A percentile compares a stretch with the other conserved stretches of the same genome.
phyloP scores from a whole-genome alignment of 2,888 invertebrate species.

The Charanyca ferruginea region DNA sequence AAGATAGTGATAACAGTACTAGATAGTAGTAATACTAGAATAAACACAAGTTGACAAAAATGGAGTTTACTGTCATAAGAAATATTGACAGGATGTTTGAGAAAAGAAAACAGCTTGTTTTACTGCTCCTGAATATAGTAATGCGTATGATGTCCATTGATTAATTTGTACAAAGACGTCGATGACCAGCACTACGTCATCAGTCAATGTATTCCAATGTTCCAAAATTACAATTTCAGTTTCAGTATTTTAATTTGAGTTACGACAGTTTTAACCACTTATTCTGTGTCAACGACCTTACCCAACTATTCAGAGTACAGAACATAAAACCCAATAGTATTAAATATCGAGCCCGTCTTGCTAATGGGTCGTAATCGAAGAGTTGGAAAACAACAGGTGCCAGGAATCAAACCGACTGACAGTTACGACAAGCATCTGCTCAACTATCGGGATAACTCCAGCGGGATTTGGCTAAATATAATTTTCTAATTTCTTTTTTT shows the following conservation, averaged over 20 bases:
- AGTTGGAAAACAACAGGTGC: conserved; percentile 88
- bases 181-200: background rate
- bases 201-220: background rate
- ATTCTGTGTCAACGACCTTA: conserved; percentile 55
- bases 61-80: conserved; percentile 18
- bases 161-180: background rate
- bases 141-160: background rate
- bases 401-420: conserved; percentile 87
- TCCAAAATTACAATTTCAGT: conserved; percentile 7
- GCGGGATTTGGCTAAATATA: conserved; percentile 72
- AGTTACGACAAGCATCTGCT: conserved; percentile 84
- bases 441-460: conserved; percentile 67
- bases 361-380: conserved; percentile 89
- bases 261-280: conserved; percentile 27
- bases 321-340: conserved; percentile 74
- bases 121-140: background rate
- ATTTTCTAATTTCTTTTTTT: conserved; percentile 68
- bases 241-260: conserved; percentile 24
- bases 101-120: background rate
- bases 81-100: conserved; percentile 36
- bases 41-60: conserved; percentile 39
- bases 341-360: conserved; percentile 81
- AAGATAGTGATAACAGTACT: conserved; percentile 37
- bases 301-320: conserved; percentile 58
- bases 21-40: conserved; percentile 29